A percentile compares a stretch with the other conserved stretches of the same genome.
Conservation (phyloP, 2,797 vertebrate genomes). For the Carduelis carduelis region DNA sequence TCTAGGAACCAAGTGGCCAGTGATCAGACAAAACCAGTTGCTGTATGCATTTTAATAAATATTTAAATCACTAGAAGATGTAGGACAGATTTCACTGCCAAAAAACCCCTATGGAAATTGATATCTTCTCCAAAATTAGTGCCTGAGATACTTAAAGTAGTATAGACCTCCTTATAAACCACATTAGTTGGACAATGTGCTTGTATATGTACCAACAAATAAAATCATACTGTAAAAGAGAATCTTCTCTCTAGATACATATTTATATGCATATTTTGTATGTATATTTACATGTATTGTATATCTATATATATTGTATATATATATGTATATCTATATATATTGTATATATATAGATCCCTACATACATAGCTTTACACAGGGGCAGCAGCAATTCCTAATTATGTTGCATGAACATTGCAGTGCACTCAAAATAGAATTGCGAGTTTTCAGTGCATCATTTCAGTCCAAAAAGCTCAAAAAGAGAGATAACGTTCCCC, state of each 20-base stretch:
- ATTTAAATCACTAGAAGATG: not conserved
- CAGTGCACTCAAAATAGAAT: not conserved
- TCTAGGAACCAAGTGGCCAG: not conserved
- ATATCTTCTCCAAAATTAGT: not conserved
- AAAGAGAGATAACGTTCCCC: not conserved
- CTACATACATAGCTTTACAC: not conserved
- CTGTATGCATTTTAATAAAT: not conserved
- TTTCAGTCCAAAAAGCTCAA: not conserved
- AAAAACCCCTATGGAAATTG: accelerated
- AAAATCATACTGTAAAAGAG: not conserved
- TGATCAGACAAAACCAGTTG: not conserved
- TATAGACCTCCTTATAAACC: not conserved
- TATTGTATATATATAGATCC: not conserved
- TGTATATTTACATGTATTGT: not conserved
- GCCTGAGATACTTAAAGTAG: not conserved
- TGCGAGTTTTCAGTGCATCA: not conserved
- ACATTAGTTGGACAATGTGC: not conserved
- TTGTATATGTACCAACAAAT: not conserved
- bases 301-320: no score
- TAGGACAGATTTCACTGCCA: not conserved
- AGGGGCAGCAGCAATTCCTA: not conserved
- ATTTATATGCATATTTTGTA: not conserved
- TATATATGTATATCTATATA: no score
- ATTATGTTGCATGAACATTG: not conserved
- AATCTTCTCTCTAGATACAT: not conserved